These are phyloP conservation scores for Nymphalis io DNA, from an alignment of 1,140 invertebrate species.

Conservation along the genomic window DNA sequence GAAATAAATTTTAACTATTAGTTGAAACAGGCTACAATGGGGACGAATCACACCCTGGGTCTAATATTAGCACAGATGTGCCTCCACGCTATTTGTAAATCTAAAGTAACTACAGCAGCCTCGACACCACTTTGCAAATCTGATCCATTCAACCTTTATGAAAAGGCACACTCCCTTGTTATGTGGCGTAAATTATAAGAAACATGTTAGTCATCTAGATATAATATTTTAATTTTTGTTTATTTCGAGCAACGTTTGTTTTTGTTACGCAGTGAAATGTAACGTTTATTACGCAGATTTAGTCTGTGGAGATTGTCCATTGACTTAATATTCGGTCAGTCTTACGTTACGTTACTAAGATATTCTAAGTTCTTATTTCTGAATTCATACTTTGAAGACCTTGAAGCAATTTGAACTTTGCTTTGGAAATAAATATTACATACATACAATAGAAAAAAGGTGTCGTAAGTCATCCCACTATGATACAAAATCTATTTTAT, in stretches of 20 bases:
- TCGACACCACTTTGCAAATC: constrained; percentile 45
- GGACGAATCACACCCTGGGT: constrained; percentile 4
- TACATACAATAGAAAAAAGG: no score
- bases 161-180: constrained; percentile 43
- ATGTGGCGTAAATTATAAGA: constrained; percentile 26
- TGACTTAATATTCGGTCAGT: no score
- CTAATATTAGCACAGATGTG: constrained; percentile 7
- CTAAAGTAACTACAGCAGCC: constrained; percentile 23
- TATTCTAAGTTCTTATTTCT: no score
- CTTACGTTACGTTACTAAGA: no score
- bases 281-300: no score
- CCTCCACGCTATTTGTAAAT: constrained; percentile 28
- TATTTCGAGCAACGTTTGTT: not conserved
- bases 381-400: no score
- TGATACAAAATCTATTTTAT: no score
- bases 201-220: not conserved
- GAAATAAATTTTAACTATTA: not conserved
- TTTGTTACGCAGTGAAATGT: no score
- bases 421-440: no score
- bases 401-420: no score
- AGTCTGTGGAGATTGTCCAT: no score
- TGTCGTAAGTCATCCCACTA: no score
- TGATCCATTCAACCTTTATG: constrained; percentile 40
- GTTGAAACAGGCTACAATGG: not conserved
- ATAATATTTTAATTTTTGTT: not conserved